Percentiles rank a stretch among this genome's conserved stretches.
These are phyloP conservation scores for Lycopodina hypogea DNA, from an alignment of 37 sponge, comb jelly and placozoan genomes.

Conservation along the genomic window DNA sequence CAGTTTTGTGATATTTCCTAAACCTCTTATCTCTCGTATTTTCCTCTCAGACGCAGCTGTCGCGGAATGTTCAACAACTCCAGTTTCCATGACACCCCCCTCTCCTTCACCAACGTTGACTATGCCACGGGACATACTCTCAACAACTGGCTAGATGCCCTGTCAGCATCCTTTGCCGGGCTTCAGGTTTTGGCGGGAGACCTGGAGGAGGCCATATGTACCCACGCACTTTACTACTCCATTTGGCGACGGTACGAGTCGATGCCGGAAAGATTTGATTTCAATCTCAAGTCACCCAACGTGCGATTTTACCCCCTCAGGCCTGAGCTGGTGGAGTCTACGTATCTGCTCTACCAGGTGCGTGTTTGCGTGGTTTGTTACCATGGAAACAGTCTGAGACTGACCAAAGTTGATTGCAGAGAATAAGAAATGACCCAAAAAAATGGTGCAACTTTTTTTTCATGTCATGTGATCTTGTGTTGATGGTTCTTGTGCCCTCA, in stretches of 20 bases:
- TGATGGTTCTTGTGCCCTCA: too few relatives aligned
- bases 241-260: conserved; percentile 89
- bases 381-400: neutral
- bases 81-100: conserved; percentile 3
- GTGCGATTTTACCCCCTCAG: conserved; percentile 91
- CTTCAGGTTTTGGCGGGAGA: conserved; percentile 92
- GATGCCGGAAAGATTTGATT: conserved; percentile 93
- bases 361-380: neutral
- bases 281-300: conserved; percentile 65
- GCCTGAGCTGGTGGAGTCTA: conserved; percentile 95
- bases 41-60: conserved; percentile 43
- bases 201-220: conserved; percentile 87
- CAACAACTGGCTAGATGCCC: conserved; percentile 92
- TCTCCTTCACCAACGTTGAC: conserved; percentile 84
- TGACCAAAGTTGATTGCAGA: neutral
- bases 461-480: too few relatives aligned
- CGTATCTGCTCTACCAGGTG: conserved; percentile 91
- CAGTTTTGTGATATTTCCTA: too few relatives aligned
- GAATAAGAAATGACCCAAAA: too few relatives aligned
- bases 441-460: too few relatives aligned
- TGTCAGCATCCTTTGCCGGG: conserved; percentile 92
- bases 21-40: too few relatives aligned
- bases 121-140: conserved; percentile 67
- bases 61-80: conserved; percentile 15
- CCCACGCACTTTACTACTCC: conserved; percentile 90